A percentile compares a stretch with the other conserved stretches of the same genome.
Conservation (phyloP, 1,140 invertebrate species). For the Brachionus manjavacas region DNA sequence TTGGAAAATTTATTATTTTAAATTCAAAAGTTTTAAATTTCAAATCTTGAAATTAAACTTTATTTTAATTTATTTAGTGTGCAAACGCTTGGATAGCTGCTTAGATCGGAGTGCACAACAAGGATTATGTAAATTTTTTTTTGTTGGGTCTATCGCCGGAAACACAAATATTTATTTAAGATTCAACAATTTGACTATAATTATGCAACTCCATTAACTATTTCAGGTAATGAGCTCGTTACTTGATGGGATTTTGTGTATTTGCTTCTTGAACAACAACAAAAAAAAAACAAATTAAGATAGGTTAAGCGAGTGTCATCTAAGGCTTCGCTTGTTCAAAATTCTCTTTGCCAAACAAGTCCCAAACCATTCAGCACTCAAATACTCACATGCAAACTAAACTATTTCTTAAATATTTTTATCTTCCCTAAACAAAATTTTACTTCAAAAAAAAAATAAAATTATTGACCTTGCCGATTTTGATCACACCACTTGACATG, state of each 20-base stretch:
- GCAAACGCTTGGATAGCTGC: neutral
- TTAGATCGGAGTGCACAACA: neutral
- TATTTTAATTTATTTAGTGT: neutral
- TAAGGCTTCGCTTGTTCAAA: neutral
- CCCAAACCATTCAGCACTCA: neutral
- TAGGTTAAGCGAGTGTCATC: neutral
- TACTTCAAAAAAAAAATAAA: too few relatives aligned
- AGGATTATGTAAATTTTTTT: conserved; percentile 6
- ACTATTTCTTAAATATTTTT: too few relatives aligned
- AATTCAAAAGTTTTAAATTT: neutral
- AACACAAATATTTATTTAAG: conserved; percentile 19
- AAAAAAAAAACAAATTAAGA: neutral
- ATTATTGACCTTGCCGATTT: too few relatives aligned
- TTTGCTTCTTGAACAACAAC: neutral
- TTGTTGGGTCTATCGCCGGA: neutral
- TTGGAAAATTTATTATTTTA: neutral
- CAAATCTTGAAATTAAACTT: neutral
- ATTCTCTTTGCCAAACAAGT: neutral
- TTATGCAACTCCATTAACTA: conserved; percentile 17
- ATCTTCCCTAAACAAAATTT: too few relatives aligned
- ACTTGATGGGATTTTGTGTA: conserved; percentile 10
- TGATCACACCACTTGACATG: too few relatives aligned
- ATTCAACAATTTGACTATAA: neutral
- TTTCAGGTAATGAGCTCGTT: neutral
- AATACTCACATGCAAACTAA: neutral